Conservation (phyloP, 2,113 vertebrate species). For the Hyla sarda region DNA sequence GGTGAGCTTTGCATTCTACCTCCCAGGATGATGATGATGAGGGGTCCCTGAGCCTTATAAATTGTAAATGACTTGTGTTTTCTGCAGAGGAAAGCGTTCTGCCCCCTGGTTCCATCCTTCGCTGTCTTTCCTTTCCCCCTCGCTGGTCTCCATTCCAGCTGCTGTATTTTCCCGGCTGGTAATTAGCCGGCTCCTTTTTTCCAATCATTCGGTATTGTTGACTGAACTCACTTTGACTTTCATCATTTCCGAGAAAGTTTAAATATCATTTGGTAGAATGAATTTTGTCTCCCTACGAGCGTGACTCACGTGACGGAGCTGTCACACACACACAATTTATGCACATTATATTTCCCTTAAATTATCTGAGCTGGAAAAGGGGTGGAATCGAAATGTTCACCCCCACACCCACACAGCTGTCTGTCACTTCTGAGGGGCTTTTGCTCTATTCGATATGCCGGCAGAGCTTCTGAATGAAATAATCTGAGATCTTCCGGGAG, state of each 20-base stretch:
- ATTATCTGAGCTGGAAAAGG: slow-evolving; percentile 16
- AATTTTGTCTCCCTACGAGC: slow-evolving; percentile 9
- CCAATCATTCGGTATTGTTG: slow-evolving; percentile 53
- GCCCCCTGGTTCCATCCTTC: not conserved
- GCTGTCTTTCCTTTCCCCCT: not conserved
- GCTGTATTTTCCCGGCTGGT: slow-evolving; percentile 31
- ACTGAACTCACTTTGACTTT: slow-evolving; percentile 19
- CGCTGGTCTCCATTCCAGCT: slow-evolving; percentile 17
- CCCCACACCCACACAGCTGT: not conserved
- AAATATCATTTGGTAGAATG: slow-evolving; percentile 34
- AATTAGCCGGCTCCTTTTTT: slow-evolving; percentile 41
- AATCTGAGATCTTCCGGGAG: not conserved
- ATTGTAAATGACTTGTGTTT: slow-evolving; percentile 19
- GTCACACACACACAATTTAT: slow-evolving; percentile 11
- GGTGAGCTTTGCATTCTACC: not conserved
- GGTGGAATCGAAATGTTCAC: not conserved
- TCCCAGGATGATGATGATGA: not conserved
- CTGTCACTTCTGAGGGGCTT: not conserved
- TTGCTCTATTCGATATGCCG: not conserved
- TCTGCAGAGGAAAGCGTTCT: too few species aligned
- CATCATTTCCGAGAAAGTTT: slow-evolving; percentile 51
- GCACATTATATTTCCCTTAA: slow-evolving; percentile 21
- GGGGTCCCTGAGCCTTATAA: not conserved
- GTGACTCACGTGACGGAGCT: not conserved
- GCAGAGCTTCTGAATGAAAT: not conserved